These are phyloP conservation scores for Tachina fera DNA, from an alignment of 2,888 invertebrate genomes.

Conservation along the genomic window DNA sequence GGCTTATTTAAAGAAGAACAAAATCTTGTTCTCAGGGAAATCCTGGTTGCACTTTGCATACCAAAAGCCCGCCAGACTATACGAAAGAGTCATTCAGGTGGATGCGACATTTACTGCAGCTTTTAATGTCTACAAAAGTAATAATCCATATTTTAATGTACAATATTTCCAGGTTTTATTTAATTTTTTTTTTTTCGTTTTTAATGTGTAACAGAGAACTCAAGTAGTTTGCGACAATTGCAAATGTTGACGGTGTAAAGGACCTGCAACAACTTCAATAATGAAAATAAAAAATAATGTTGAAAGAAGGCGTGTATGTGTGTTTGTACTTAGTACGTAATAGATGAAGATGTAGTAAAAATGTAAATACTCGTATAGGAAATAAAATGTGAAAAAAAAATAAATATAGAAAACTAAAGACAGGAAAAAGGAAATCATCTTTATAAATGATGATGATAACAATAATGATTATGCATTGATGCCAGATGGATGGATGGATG, in stretches of 20 bases:
- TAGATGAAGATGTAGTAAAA: conserved; percentile 23
- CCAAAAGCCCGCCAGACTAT: conserved; percentile 22
- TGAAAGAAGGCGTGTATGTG: conserved; percentile 7
- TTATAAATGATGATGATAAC: conserved; percentile 68
- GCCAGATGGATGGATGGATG: conserved; percentile 33
- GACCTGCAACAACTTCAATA: conserved; percentile 41
- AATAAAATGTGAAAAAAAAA: conserved; percentile 32
- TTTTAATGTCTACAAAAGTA: conserved; percentile 44
- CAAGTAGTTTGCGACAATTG: conserved; percentile 70
- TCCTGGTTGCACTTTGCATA: conserved; percentile 57
- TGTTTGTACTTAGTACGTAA: neutral
- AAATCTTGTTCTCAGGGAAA: conserved; percentile 46
- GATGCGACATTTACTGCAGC: conserved; percentile 51
- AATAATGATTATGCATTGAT: conserved; percentile 55
- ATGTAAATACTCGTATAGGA: conserved; percentile 40
- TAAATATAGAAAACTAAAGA: conserved; percentile 62
- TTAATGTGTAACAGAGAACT: conserved; percentile 53
- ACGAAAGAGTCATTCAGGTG: conserved; percentile 35
- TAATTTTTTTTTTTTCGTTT: neutral
- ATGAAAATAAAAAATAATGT: conserved; percentile 39
- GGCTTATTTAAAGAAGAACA: conserved; percentile 3
- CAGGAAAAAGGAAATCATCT: conserved; percentile 72
- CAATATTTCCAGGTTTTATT: conserved; percentile 3
- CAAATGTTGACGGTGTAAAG: conserved; percentile 60
- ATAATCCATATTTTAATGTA: conserved; percentile 34